Base-by-base conservation (phyloP, 2,888 invertebrate species). In the Anthrax anthrax region DNA sequence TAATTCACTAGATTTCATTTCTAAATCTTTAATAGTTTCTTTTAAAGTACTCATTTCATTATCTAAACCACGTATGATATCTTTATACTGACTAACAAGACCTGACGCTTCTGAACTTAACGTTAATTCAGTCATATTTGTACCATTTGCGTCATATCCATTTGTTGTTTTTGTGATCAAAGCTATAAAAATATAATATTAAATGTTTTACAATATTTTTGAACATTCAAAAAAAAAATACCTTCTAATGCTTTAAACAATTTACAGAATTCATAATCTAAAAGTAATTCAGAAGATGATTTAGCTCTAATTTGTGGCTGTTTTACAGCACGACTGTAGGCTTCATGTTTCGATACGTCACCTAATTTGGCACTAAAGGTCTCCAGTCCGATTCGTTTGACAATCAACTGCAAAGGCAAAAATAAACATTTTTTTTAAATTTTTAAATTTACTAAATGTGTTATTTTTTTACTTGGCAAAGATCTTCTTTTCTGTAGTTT, bases 241-340 rank as follows among this genome's bases (percentile, higher is more conserved):
- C 81, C 72, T 70, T 88, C 88, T 32, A 86, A 66, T 1, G 76
- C 76, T 67, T 92, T 96, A 64, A 91, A 89, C 23, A 96, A 72
- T 60, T 82, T 80, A 59, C 95, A 94, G 71, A 96, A 98, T 69
- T 95, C 91, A 63, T 88, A 90, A 67, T 98, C 97, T 38, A 98
- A 74, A 46, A 95, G 71, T 17, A 96, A 74, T 52, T 96, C 94
- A 1, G 72, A 71, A 4, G 87, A 71, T 46, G 76, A 72, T 63
- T 81, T 81, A 13, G 83, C 85, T 39, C 81, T 75, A 29, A 89
- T 77, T 67, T 96, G 94, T 1, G 97, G 94, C 58, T 89, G 89
- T 63, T 97, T 96, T 18, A 90, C 81, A 16, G 96, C 91, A 59
- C 81, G 79, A 47, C 85, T 87, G 70, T 96, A 98, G 38, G 82